Evolutionary conservation across 1,140 invertebrate genomes (phyloP), one percentile per base, ranked within the genome.

Genomic region (Papilio helenus): DNA sequence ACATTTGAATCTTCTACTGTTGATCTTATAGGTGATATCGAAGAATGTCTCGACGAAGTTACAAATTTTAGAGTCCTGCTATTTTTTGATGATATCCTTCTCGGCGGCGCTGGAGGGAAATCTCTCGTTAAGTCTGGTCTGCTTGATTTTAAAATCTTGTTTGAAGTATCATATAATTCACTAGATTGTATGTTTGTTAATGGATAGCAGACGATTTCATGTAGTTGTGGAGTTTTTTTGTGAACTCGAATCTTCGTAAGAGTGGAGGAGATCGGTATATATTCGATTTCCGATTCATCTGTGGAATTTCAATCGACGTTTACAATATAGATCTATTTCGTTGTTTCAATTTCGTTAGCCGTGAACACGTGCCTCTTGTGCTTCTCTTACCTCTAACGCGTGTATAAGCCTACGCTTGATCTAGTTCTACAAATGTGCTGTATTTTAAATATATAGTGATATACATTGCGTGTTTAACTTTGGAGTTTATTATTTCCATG

Each of bases 231-330:
- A 18, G 84, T 86, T 86, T 92, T 95, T 91, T 96, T 97, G 89
- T 97, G 97, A 23, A 97, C 96, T 89, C 97, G 96, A 87, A 97
- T 97, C 94, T 97, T 96, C 81, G 97, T 97, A 86, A 97, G 92
- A 78, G 97, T 97, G 51, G 97, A 96, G 79, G 97, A 97, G 83
- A 98, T 97, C 84, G 97, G 97, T 92, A 97, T 97, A 93, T 97
- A 97, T 95, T 98, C 97, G 84, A 97, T 96, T 94, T 96, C 96
- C 73, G 96, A 92, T 86, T 96, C 95, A 95, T 96, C 96, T 96
- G 96, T 95, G 96, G 93, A 96, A 95, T 95, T 87, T 86, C 85
- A 94, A 89, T 86, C 74, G 76, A 72, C 80, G 71, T 87, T 92
- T 83, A 88, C 80, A 58, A 86, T 82, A 49, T 51, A 51, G 2